Evolutionary conservation across 2,888 invertebrate genomes (phyloP).

Genomic region (Pristionchus fissidentatus): DNA sequence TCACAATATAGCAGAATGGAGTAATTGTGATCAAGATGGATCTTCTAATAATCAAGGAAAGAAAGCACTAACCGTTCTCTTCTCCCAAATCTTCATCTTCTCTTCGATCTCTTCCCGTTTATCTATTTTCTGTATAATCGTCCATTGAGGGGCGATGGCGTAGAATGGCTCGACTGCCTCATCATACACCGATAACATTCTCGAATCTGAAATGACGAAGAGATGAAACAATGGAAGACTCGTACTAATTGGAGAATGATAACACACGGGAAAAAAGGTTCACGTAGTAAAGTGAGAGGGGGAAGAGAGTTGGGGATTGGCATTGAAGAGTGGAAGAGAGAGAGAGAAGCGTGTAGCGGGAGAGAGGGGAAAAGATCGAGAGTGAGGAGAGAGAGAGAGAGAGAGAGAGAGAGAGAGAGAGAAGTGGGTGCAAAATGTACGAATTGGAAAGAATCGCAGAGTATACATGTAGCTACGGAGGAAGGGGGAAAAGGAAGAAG

Average conservation of each 20-base stretch:
- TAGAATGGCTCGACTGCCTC: too few relatives aligned
- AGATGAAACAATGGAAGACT: background rate
- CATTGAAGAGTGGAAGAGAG: background rate
- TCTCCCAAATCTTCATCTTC: too few relatives aligned
- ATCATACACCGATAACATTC: slow-evolving; percentile 1
- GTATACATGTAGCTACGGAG: slow-evolving; percentile 16
- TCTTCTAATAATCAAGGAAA: too few relatives aligned
- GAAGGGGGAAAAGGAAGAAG: background rate
- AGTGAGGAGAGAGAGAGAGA: background rate
- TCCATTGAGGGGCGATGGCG: too few relatives aligned
- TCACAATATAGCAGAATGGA: too few relatives aligned
- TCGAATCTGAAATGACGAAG: background rate
- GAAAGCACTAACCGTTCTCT: too few relatives aligned
- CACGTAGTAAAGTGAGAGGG: slow-evolving; percentile 27
- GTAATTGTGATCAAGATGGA: too few relatives aligned
- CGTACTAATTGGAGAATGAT: background rate
- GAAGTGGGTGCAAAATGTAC: slow-evolving; percentile 2
- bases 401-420: background rate
- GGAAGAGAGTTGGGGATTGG: background rate
- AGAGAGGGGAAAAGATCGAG: background rate
- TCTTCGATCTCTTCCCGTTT: too few relatives aligned
- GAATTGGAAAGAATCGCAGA: slow-evolving; percentile 40
- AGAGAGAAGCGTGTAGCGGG: background rate
- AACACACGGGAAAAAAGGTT: background rate
- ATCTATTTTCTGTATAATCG: too few relatives aligned